Percentiles rank a stretch among this genome's conserved stretches.
These are phyloP conservation scores for Gymnoscopelus microlampas DNA, from an alignment of 2,797 vertebrate species.

Conservation along the genomic window DNA sequence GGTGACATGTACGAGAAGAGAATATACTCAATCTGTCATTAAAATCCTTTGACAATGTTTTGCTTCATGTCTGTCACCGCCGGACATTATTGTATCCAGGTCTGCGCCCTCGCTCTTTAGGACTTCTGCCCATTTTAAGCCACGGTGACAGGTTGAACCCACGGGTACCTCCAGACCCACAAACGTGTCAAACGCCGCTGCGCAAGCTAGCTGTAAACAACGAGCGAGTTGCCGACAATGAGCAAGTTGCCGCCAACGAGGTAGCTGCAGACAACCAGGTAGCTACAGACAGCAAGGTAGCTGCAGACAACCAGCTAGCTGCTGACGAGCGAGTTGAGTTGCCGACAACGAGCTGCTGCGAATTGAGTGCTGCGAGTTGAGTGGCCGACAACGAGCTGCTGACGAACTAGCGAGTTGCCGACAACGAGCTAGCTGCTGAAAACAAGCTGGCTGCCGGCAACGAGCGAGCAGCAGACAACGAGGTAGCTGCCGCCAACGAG, in stretches of 20 bases:
- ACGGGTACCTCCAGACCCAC: neutral
- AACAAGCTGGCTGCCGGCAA: no score
- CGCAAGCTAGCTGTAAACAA: conserved; percentile 12
- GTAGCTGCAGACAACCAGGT: no score
- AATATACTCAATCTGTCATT: conserved; percentile 36
- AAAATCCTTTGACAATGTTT: conserved; percentile 12
- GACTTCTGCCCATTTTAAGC: neutral
- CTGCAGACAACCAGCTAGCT: no score
- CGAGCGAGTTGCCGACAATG: no score
- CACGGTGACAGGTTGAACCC: neutral
- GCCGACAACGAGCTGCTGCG: no score
- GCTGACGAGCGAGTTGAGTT: no score
- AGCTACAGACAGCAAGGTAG: no score
- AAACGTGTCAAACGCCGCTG: no score
- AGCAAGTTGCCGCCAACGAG: conserved; percentile 27
- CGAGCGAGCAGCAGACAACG: no score
- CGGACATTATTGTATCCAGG: neutral
- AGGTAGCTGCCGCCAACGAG: neutral
- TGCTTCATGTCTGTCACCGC: neutral
- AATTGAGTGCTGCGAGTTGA: no score
- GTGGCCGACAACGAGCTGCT: neutral
- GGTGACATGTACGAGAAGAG: neutral
- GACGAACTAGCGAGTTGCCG: conserved; percentile 39
- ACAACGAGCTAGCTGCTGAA: no score
- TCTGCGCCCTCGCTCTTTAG: conserved; percentile 18